phyloP scores from a whole-genome alignment of 2,888 invertebrate genomes.

The Andrena hattorfiana region DNA sequence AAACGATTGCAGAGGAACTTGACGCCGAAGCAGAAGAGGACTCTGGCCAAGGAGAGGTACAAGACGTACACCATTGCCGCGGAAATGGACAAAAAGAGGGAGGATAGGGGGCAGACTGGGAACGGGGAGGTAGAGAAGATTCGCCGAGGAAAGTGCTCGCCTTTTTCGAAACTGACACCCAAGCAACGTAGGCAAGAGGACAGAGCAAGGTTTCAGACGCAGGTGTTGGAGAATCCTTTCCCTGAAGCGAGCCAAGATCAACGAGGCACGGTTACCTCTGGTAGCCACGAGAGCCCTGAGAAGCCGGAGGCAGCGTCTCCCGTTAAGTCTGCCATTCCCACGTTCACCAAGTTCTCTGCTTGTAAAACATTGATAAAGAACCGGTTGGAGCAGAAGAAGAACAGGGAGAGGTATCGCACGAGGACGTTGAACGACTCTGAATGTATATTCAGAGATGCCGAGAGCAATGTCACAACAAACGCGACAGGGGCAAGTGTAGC shows the following conservation, averaged over 20 bases:
- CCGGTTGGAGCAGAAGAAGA: constrained; percentile 83
- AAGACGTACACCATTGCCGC: constrained; percentile 93
- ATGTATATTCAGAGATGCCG: constrained; percentile 41
- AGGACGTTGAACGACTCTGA: constrained; percentile 87
- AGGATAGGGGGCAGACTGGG: constrained; percentile 74
- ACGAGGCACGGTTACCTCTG: constrained; percentile 12
- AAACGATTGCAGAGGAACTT: constrained; percentile 86
- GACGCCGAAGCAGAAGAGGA: constrained; percentile 92
- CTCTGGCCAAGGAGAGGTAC: constrained; percentile 91
- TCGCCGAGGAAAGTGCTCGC: constrained; percentile 74
- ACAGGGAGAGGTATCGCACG: constrained; percentile 91
- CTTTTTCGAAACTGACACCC: constrained; percentile 86
- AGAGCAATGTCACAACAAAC: constrained; percentile 24
- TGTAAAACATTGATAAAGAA: constrained; percentile 69
- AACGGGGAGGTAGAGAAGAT: constrained; percentile 63
- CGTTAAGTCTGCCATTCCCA: constrained; percentile 76
- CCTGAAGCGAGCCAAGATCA: constrained; percentile 70
- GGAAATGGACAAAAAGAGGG: constrained; percentile 86
- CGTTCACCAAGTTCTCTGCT: constrained; percentile 71
- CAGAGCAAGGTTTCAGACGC: constrained; percentile 90
- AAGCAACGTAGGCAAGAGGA: constrained; percentile 89
- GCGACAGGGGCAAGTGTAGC: constrained; percentile 7
- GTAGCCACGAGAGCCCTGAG: constrained; percentile 84
- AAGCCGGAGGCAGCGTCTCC: constrained; percentile 86
- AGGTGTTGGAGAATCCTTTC: constrained; percentile 85